Conservation (phyloP, 2,113 vertebrate genomes). For the Hypomesus transpacificus region DNA sequence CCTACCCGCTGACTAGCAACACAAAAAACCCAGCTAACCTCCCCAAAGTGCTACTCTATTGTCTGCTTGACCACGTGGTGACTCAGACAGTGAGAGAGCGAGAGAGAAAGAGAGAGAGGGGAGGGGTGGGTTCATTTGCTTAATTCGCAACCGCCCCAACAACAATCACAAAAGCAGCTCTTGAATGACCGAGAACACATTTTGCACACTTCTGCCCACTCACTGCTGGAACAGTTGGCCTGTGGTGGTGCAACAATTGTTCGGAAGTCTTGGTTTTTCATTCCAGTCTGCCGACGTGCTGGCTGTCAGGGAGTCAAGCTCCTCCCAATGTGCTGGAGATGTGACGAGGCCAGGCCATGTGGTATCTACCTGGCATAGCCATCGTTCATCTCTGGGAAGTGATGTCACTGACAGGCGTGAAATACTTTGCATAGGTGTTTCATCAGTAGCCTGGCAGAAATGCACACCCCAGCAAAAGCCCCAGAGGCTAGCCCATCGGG, state of each 20-base stretch:
- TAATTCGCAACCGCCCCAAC: conserved; percentile 37
- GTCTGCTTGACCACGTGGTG: conserved; percentile 66
- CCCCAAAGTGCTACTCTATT: conserved; percentile 74
- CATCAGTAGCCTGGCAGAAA: conserved; percentile 40
- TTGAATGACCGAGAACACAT: neutral
- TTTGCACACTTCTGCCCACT: neutral
- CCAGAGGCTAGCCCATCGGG: conserved; percentile 28
- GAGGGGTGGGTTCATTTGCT: conserved; percentile 9
- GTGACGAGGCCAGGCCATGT: conserved; percentile 42
- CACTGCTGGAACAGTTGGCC: conserved; percentile 6
- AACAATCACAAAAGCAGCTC: neutral
- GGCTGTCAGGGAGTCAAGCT: conserved; percentile 31
- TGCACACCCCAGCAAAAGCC: conserved; percentile 40
- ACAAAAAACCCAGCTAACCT: conserved; percentile 77
- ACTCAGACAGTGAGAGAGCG: conserved; percentile 53
- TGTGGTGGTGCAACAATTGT: conserved; percentile 39
- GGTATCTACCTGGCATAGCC: conserved; percentile 45
- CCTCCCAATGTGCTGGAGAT: conserved; percentile 50
- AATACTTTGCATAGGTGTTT: conserved; percentile 55
- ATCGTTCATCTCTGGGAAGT: conserved; percentile 50
- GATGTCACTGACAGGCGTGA: conserved; percentile 59
- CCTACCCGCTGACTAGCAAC: conserved; percentile 47
- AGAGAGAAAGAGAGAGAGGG: neutral
- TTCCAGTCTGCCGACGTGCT: conserved; percentile 36
- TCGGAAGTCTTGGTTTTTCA: conserved; percentile 40